Percentiles rank a stretch among this genome's conserved stretches.
Evolutionary conservation across 2,888 invertebrate species (phyloP).

Genomic region (Synergus laeviventris): DNA sequence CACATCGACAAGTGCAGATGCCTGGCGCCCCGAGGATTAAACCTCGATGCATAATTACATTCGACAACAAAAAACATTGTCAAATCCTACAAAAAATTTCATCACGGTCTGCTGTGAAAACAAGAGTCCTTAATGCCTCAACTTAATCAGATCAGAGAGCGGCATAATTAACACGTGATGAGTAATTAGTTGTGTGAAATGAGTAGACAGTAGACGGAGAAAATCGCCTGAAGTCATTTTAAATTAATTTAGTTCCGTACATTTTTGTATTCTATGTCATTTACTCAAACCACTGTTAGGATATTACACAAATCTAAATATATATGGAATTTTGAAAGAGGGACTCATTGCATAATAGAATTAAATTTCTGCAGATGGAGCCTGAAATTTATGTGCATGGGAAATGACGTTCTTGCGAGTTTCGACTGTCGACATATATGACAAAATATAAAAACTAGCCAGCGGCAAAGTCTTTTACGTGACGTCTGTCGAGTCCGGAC

Average conservation of each 20-base stretch:
- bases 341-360: conserved; percentile 14
- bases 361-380: conserved; percentile 34
- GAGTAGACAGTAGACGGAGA: too few species aligned
- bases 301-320: conserved; percentile 4
- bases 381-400: conserved; percentile 37
- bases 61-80: conserved; percentile 38
- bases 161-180: too few species aligned
- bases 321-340: conserved; percentile 13
- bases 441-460: conserved; percentile 32
- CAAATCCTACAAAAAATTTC: not conserved
- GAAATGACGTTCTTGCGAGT: conserved; percentile 18
- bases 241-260: too few species aligned
- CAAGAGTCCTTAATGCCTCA: not conserved
- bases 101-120: not conserved
- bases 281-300: too few species aligned
- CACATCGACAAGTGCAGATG: conserved; percentile 47
- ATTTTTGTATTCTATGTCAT: too few species aligned
- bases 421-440: conserved; percentile 15
- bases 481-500: conserved; percentile 31
- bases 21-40: conserved; percentile 49
- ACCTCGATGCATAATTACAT: conserved; percentile 49
- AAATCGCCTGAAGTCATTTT: too few species aligned
- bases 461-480: conserved; percentile 32
- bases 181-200: too few species aligned
- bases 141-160: not conserved